Base-by-base conservation (phyloP, 2,113 vertebrate genomes). In the Eolophus roseicapilla region DNA sequence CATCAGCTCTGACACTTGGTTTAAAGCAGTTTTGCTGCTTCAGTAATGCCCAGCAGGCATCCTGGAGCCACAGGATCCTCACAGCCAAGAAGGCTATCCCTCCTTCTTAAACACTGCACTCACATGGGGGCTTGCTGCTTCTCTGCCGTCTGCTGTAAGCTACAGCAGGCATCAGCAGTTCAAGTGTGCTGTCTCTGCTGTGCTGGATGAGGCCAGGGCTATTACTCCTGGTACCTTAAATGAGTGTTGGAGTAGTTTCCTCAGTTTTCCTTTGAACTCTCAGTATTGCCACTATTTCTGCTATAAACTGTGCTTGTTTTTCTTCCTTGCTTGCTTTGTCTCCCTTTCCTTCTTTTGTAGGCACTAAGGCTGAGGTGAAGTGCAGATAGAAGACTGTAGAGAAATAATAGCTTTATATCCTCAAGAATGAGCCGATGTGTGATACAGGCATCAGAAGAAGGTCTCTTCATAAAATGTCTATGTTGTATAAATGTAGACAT, bases 301-400 rank as follows among this genome's bases (percentile, higher is more conserved):
- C 90, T 74, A 17, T 53, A 53, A 89, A 31, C 25, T 62, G 6
- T 69, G 44, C 41, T 50, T 63, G 4, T 39, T 37, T 39, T 74
- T 3, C 37, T 85, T 78, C 5, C 31, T 89, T 37, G 16, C 76
- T 93, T 86, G 79, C 88, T 86, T 88, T 90, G 35, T 95, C 85
- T 93, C 17, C 6, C 84, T 96, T 77, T 97, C 90, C 71, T 95
- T 96, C 82, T 96, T 88, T 96, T 88, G 53, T 97, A 96, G 95
- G 93, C 85, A 23, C 82, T 95, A 93, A 96, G 46, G 31, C 92
- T 82, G 92, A 90, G 53, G 50, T 96, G 92, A 96, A 90, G 70
- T 85, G 93, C 93, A 94, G 31, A 62, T 83, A 94, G 90, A 93
- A 95, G 94, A 95, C 59, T 81, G 17, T 96, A 96, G 90, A 91